phyloP scores from a whole-genome alignment of 2,113 vertebrate species.

The Leucosticte australis region DNA sequence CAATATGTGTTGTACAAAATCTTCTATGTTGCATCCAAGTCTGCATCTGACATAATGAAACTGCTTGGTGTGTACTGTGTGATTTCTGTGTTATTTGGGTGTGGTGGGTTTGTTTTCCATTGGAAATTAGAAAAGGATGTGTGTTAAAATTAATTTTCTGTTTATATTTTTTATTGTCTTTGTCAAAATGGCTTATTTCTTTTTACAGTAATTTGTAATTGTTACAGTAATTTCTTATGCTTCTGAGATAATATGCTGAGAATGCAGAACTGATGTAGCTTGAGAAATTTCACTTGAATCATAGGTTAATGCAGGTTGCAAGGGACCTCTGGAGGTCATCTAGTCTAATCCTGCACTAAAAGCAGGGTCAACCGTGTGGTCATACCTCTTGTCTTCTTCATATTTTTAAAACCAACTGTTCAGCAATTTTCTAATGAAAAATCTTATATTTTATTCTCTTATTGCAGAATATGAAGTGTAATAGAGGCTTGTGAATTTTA shows the following conservation, averaged over 20 bases:
- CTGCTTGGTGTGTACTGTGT: background rate
- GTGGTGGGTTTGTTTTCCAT: background rate
- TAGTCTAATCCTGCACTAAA: background rate
- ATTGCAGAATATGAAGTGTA: background rate
- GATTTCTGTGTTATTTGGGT: background rate
- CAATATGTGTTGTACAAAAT: background rate
- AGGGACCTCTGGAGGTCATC: background rate
- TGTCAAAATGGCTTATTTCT: background rate
- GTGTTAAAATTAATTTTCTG: background rate
- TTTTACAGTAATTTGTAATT: background rate
- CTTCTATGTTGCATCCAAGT: background rate
- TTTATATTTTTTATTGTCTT: background rate
- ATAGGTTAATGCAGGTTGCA: background rate
- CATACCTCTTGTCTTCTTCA: background rate
- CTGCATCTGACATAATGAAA: background rate
- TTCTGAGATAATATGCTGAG: background rate
- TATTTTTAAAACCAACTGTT: background rate
- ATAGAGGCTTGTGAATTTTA: background rate
- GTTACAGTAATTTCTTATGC: background rate
- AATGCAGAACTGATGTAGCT: background rate
- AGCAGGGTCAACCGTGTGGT: background rate
- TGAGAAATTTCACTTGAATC: background rate
- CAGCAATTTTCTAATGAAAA: background rate
- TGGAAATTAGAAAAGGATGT: background rate
- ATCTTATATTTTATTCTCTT: background rate